A percentile compares a stretch with the other conserved stretches of the same genome.
Conservation (phyloP, 2,113 vertebrate species). For the Struthio camelus region DNA sequence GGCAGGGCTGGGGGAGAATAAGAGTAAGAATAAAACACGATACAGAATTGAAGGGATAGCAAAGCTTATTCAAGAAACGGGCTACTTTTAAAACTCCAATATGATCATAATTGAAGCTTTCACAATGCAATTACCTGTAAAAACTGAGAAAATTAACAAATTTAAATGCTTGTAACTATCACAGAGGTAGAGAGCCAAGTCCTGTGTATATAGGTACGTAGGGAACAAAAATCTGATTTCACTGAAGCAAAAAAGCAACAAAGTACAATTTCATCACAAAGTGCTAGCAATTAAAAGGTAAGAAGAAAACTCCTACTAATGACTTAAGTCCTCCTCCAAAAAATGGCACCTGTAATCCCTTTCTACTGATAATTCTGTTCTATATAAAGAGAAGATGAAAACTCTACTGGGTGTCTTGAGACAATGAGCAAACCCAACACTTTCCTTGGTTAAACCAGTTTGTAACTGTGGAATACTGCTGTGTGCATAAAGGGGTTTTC, state of each 20-base stretch:
- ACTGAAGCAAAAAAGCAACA: slow-evolving; percentile 3
- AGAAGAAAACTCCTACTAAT: neutral
- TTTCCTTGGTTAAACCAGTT: neutral
- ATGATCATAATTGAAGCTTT: neutral
- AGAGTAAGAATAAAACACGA: neutral
- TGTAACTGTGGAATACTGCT: neutral
- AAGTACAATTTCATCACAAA: neutral
- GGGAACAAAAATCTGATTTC: neutral
- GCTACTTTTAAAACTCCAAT: neutral
- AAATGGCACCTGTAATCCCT: neutral
- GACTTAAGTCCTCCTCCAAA: neutral
- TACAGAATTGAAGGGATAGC: neutral
- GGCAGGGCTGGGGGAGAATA: neutral
- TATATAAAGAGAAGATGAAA: neutral
- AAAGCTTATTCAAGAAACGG: neutral
- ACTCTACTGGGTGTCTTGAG: neutral
- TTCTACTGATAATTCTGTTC: neutral
- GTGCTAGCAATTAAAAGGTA: neutral
- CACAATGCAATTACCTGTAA: slow-evolving; percentile 9
- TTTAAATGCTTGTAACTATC: neutral
- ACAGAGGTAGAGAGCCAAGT: neutral
- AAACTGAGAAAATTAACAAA: neutral
- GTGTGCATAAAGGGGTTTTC: neutral
- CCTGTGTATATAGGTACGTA: neutral
- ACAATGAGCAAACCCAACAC: neutral